Conservation (phyloP, 2,888 invertebrate species). For the Dascillus cervinus region DNA sequence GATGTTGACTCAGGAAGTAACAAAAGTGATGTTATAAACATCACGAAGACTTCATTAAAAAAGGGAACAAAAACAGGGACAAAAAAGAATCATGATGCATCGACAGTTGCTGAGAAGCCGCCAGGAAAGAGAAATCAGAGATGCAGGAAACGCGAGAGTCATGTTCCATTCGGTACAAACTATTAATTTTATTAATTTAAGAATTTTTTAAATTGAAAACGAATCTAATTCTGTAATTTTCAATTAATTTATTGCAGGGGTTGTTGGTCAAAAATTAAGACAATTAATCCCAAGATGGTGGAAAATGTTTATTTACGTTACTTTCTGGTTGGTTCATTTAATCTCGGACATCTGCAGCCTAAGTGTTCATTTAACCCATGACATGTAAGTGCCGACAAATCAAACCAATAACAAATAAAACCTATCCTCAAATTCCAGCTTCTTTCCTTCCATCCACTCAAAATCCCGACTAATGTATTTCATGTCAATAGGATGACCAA, state of each 20-base stretch:
- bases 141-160: conserved; percentile 44
- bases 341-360: conserved; percentile 74
- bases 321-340: conserved; percentile 71
- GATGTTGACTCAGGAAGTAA: conserved; percentile 28
- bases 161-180: conserved; percentile 33
- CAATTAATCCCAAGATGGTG: conserved; percentile 49
- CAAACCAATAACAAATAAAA: neutral
- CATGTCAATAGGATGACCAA: conserved; percentile 6
- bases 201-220: conserved; percentile 2
- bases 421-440: neutral
- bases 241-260: conserved; percentile 26
- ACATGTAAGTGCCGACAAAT: conserved; percentile 48
- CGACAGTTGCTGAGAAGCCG: conserved; percentile 30
- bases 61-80: conserved; percentile 29
- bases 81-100: conserved; percentile 29
- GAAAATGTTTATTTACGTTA: conserved; percentile 49
- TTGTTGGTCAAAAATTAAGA: conserved; percentile 41
- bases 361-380: conserved; percentile 63
- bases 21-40: conserved; percentile 30
- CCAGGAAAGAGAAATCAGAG: conserved; percentile 48
- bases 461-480: no score
- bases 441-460: neutral
- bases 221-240: conserved; percentile 6
- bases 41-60: conserved; percentile 30
- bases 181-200: no score